Base-by-base conservation (phyloP, 2,888 invertebrate species). In the Andrena bicolor region DNA sequence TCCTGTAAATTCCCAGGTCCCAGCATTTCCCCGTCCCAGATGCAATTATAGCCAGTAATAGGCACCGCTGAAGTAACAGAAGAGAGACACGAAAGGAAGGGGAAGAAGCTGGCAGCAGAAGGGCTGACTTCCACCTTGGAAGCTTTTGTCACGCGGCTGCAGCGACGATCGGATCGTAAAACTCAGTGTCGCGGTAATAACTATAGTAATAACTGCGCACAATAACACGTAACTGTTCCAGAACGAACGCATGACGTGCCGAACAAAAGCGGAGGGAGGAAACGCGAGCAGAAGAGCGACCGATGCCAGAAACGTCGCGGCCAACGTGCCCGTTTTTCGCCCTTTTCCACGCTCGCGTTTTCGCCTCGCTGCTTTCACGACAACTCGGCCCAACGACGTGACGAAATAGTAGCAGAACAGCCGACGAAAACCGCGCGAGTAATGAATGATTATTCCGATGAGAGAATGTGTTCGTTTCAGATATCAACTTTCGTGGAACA, bases 111-210 rank as follows among this genome's bases (percentile, higher is more conserved):
- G 28, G 20, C 6, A 30, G 16, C 3, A 53, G 41, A 26, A 20
- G 35, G n/a, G 53, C 70, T n/a, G 80, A 58, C 26, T 63, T 63
- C n/a, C 75, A 71, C 35, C 61, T 77, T 84, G 64, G 35, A 71
- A 51, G 61, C 63, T 70, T 61, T 28, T 56, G 60, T 73, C 63
- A 41, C 8, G 20, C 32, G 30, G 35, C 65, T 13, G 64, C 63
- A 64, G 79, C 76, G 81, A 84, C 87, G 87, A 89, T 89, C 85
- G 82, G 82, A 85, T 88, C 90, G 85, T 90, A 90, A 90, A 90
- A 86, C 78, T 90, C 83, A 82, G 78, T 85, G 81, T 85, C 82
- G 81, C 85, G 87, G 84, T 90, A 89, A 90, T 90, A 90, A 86
- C 88, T 84, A 83, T 81, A 87, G 86, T 88, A 89, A 90, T 90